Evolutionary conservation across 2,797 vertebrate species (phyloP).

Genomic region (Microctenopoma stevenorrisi): DNA sequence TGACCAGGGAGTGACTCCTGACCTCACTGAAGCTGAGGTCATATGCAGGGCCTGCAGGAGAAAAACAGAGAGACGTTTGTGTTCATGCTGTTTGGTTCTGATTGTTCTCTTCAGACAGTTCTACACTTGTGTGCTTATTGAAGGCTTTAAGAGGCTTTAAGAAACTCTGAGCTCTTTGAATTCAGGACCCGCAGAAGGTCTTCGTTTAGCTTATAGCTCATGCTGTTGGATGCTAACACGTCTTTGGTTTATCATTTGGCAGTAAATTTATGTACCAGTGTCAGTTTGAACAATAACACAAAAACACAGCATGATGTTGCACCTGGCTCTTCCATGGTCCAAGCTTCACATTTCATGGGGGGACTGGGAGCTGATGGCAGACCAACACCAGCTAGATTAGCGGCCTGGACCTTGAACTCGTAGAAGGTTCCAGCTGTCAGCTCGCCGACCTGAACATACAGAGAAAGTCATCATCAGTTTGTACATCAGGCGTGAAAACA

Average conservation of each 20-base stretch:
- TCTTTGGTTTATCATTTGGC: too few relatives aligned
- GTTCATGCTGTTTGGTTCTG: too few relatives aligned
- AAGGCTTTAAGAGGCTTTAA: too few relatives aligned
- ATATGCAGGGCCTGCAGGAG: slow-evolving; percentile 88
- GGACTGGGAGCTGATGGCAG: slow-evolving; percentile 89
- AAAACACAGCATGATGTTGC: neutral
- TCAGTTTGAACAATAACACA: too few relatives aligned
- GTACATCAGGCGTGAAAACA: neutral
- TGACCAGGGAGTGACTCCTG: slow-evolving; percentile 88
- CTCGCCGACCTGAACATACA: slow-evolving; percentile 85
- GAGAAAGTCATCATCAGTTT: neutral
- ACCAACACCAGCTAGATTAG: slow-evolving; percentile 92
- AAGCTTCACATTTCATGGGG: slow-evolving; percentile 92
- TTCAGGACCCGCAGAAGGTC: too few relatives aligned
- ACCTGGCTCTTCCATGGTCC: slow-evolving; percentile 94
- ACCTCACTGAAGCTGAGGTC: slow-evolving; percentile 94
- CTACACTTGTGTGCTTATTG: too few relatives aligned
- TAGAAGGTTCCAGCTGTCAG: slow-evolving; percentile 89
- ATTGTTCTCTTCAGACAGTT: too few relatives aligned
- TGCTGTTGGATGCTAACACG: too few relatives aligned
- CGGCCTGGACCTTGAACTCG: slow-evolving; percentile 92
- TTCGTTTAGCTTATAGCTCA: too few relatives aligned
- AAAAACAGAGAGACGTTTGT: neutral
- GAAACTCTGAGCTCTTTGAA: too few relatives aligned
- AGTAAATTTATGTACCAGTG: too few relatives aligned